Conservation (phyloP, 2,113 vertebrate genomes). For the Carollia perspicillata region DNA sequence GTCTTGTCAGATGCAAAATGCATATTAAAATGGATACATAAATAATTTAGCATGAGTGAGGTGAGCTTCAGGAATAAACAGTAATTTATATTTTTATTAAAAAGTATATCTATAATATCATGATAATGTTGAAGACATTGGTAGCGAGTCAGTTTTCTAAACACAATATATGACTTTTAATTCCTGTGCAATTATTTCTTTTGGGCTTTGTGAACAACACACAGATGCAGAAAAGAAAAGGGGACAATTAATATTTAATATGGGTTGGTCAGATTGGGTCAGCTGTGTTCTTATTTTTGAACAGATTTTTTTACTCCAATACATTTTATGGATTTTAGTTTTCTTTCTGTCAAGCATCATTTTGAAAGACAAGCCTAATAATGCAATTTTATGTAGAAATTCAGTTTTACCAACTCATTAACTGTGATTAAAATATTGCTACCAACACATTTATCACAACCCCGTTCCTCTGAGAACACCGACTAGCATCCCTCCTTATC, state of each 20-base stretch:
- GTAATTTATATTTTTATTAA: constrained; percentile 69
- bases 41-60: constrained; percentile 72
- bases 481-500: neutral
- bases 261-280: neutral
- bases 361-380: neutral
- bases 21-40: constrained; percentile 75
- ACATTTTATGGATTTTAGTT: neutral
- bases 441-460: neutral
- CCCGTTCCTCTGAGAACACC: neutral
- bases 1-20: constrained; percentile 71
- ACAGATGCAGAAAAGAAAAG: neutral
- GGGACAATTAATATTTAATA: constrained; percentile 18
- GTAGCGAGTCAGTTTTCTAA: constrained; percentile 38
- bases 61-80: constrained; percentile 56
- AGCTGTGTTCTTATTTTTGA: neutral
- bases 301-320: neutral
- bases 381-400: neutral
- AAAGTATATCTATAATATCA: constrained; percentile 56
- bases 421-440: neutral
- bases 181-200: neutral
- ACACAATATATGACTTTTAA: neutral
- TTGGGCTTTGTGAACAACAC: neutral
- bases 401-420: neutral
- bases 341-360: neutral
- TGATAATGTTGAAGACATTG: constrained; percentile 62